phyloP scores from a whole-genome alignment of 2,113 vertebrate genomes.

The Grallaria varia region DNA sequence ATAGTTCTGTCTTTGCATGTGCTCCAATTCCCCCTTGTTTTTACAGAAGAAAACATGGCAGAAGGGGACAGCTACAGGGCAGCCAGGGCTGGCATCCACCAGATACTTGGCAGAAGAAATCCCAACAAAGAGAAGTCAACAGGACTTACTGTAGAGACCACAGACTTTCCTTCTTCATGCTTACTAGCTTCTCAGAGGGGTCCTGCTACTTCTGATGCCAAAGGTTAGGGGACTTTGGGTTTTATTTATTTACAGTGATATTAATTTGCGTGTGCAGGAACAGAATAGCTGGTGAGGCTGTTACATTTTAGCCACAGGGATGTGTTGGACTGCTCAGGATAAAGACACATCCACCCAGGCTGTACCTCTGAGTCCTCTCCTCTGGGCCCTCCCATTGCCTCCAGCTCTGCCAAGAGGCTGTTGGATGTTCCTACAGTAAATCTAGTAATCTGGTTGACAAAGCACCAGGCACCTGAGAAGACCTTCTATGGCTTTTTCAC shows the following conservation, averaged over 20 bases:
- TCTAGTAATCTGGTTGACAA: neutral
- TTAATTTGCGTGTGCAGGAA: neutral
- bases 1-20: neutral
- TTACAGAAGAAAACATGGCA: neutral
- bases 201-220: neutral
- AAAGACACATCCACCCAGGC: neutral
- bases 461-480: neutral
- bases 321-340: neutral
- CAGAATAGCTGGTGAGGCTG: neutral
- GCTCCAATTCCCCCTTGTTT: accelerated
- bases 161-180: neutral
- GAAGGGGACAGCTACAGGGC: neutral
- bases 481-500: neutral
- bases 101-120: neutral
- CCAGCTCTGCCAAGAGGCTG: neutral
- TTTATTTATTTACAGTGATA: neutral
- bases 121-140: neutral
- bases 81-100: neutral
- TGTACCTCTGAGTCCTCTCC: neutral
- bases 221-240: neutral
- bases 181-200: neutral
- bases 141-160: neutral
- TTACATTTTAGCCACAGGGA: neutral
- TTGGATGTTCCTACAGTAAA: neutral
- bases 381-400: neutral